phyloP scores from a whole-genome alignment of 1,140 invertebrate genomes.

The Brevipalpus yothersi region DNA sequence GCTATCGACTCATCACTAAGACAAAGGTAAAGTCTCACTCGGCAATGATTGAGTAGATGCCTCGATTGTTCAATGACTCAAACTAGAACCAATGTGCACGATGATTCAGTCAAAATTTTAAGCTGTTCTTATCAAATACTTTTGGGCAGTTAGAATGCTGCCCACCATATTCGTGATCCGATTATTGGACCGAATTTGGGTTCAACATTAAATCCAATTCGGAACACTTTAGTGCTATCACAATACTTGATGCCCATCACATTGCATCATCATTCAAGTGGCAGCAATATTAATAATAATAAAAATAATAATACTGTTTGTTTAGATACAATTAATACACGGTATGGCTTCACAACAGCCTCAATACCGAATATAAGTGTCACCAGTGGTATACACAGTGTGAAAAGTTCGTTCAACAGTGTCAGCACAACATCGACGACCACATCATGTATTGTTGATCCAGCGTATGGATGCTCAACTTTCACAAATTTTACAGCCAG shows the following conservation, averaged over 20 bases:
- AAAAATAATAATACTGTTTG: background rate
- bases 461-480: too few relatives aligned
- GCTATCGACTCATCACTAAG: too few relatives aligned
- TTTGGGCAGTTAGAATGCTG: background rate
- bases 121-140: too few relatives aligned
- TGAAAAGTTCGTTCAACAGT: background rate
- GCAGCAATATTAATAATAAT: background rate
- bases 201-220: background rate
- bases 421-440: too few relatives aligned
- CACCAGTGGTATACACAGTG: background rate
- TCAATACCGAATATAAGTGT: background rate
- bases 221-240: background rate
- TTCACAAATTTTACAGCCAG: too few relatives aligned
- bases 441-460: too few relatives aligned
- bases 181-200: background rate
- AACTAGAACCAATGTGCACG: too few relatives aligned
- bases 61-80: too few relatives aligned
- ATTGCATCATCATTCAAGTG: too few relatives aligned
- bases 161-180: background rate
- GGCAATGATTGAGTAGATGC: too few relatives aligned
- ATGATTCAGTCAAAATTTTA: too few relatives aligned
- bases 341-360: background rate
- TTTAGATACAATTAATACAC: background rate
- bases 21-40: too few relatives aligned
- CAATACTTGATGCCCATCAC: background rate